Evolutionary conservation across 2,113 vertebrate species (phyloP).

Genomic region (Odocoileus hemionus): DNA sequence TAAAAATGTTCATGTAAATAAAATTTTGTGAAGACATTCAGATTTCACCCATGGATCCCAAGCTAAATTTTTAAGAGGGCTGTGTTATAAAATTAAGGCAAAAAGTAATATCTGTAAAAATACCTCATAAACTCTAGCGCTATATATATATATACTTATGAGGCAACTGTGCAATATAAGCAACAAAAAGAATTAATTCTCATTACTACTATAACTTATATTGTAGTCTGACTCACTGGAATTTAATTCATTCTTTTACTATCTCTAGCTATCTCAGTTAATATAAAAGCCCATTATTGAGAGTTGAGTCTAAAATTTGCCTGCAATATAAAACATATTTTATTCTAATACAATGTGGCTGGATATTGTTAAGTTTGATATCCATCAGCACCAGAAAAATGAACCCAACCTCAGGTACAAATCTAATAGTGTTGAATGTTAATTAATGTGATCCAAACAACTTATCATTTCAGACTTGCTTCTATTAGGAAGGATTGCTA

Average conservation of each 20-base stretch:
- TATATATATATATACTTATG: background rate
- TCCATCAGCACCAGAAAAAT: conserved; percentile 78
- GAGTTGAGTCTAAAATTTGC: conserved; percentile 29
- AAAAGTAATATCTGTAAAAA: background rate
- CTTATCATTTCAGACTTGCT: conserved; percentile 73
- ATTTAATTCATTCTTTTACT: conserved; percentile 54
- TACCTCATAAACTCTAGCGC: background rate
- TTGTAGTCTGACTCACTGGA: background rate
- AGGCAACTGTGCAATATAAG: background rate
- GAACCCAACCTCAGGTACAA: conserved; percentile 78
- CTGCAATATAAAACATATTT: conserved; percentile 62
- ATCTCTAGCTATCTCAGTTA: conserved; percentile 57
- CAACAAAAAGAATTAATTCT: background rate
- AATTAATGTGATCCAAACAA: conserved; percentile 81
- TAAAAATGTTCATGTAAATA: background rate
- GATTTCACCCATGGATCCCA: background rate
- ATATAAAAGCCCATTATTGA: conserved; percentile 70
- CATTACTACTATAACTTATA: background rate
- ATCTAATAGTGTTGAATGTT: conserved; percentile 78
- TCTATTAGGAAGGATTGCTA: conserved; percentile 70
- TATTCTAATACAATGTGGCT: conserved; percentile 56
- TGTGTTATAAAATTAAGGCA: background rate
- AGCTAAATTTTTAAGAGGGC: background rate
- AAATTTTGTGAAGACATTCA: background rate
- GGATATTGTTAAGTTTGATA: conserved; percentile 73